phyloP scores from a whole-genome alignment of 2,797 vertebrate genomes.

The Protonibea diacanthus region DNA sequence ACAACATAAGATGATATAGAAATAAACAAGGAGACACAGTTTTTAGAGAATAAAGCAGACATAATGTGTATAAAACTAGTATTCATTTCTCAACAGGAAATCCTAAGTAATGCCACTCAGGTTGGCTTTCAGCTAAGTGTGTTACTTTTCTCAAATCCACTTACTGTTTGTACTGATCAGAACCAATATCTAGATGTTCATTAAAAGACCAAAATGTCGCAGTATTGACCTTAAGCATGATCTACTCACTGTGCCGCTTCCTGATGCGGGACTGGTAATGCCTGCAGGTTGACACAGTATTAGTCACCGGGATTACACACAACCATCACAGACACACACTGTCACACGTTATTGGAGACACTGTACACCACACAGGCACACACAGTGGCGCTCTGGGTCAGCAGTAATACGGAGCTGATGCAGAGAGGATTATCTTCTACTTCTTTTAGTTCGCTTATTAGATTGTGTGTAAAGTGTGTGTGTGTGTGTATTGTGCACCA shows the following conservation, averaged over 20 bases:
- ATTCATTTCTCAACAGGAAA: background rate
- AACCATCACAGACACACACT: slow-evolving; percentile 46
- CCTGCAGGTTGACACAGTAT: slow-evolving; percentile 64
- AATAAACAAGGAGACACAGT: background rate
- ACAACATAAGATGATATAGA: background rate
- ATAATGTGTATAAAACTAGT: background rate
- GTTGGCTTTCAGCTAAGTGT: background rate
- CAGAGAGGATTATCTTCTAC: slow-evolving; percentile 72
- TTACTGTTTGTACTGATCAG: background rate
- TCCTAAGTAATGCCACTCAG: background rate
- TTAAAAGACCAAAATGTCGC: slow-evolving; percentile 20
- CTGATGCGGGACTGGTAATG: slow-evolving; percentile 57
- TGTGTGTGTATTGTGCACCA: slow-evolving; percentile 29
- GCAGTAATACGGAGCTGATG: slow-evolving; percentile 68
- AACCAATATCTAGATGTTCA: background rate
- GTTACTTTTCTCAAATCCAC: background rate
- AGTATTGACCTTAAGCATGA: slow-evolving; percentile 39
- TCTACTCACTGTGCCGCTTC: slow-evolving; percentile 42
- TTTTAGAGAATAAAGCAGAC: background rate
- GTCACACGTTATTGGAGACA: slow-evolving; percentile 27
- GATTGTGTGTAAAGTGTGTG: slow-evolving; percentile 21
- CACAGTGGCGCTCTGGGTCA: slow-evolving; percentile 58
- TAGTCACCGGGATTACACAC: slow-evolving; percentile 71
- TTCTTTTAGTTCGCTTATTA: slow-evolving; percentile 65
- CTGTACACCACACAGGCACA: slow-evolving; percentile 26